Percentiles rank a stretch among this genome's conserved stretches.
Evolutionary conservation across 2,888 invertebrate genomes (phyloP).

Genomic region (Phortica okadai): DNA sequence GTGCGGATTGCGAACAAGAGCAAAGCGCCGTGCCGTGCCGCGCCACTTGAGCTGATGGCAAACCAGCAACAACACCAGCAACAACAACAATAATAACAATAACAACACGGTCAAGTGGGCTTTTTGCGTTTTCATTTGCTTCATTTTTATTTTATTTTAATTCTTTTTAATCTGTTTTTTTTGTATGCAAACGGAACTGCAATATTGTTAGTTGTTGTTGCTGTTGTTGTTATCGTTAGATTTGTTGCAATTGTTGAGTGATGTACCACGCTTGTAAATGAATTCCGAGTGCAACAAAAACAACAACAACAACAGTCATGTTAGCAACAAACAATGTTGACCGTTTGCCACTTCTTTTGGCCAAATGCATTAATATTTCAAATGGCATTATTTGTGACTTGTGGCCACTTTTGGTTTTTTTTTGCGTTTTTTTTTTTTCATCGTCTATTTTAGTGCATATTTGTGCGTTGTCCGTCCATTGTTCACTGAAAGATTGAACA

Average conservation of each 20-base stretch:
- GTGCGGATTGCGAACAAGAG: slow-evolving; percentile 24
- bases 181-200: neutral
- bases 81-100: slow-evolving; percentile 6
- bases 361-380: neutral
- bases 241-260: slow-evolving; percentile 28
- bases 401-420: too few relatives aligned
- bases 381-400: neutral
- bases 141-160: neutral
- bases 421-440: too few relatives aligned
- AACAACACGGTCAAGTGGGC: slow-evolving; percentile 27
- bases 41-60: slow-evolving; percentile 10
- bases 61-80: slow-evolving; percentile 14
- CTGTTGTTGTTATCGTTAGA: slow-evolving; percentile 21
- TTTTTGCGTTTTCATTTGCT: neutral
- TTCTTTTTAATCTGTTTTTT: neutral
- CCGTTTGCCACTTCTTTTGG: neutral
- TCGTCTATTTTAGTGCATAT: too few relatives aligned
- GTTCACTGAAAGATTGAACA: too few relatives aligned
- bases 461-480: too few relatives aligned
- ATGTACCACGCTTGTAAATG: slow-evolving; percentile 24
- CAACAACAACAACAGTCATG: neutral
- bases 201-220: neutral
- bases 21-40: neutral
- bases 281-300: slow-evolving; percentile 16
- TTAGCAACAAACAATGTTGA: neutral